Evolutionary conservation across 2,797 vertebrate species (phyloP).

Genomic region (Aeoliscus strigatus): DNA sequence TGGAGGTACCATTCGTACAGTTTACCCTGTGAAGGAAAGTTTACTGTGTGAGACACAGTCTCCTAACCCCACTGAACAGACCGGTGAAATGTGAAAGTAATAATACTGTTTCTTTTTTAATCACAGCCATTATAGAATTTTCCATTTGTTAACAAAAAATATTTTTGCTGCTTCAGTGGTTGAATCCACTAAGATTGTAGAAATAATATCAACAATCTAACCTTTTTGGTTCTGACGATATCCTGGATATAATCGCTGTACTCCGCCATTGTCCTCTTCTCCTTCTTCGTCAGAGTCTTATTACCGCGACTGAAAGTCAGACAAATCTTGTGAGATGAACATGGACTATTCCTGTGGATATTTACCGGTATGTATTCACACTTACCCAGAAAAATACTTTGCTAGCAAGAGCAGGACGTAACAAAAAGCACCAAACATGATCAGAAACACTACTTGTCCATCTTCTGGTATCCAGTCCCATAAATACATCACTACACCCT

Average conservation of each 20-base stretch:
- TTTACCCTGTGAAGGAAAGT: constrained; percentile 59
- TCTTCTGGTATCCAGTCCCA: constrained; percentile 81
- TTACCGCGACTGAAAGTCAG: constrained; percentile 54
- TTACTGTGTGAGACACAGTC: constrained; percentile 8
- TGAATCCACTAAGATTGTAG: constrained; percentile 2
- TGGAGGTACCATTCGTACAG: constrained; percentile 78
- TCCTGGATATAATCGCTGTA: constrained; percentile 73
- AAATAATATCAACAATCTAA: constrained; percentile 24
- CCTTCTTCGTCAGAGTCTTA: constrained; percentile 74
- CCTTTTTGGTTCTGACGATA: constrained; percentile 76
- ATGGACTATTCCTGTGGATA: constrained; percentile 1
- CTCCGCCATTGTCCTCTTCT: constrained; percentile 70
- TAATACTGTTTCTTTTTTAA: too few relatives aligned
- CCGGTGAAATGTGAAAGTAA: too few relatives aligned
- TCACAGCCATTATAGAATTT: too few relatives aligned
- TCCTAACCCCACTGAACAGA: too few relatives aligned
- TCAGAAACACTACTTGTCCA: constrained; percentile 70
- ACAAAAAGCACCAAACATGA: constrained; percentile 67
- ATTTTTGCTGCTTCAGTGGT: too few relatives aligned
- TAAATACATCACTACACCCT: constrained; percentile 69
- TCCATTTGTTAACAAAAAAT: too few relatives aligned
- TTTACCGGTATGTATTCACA: background rate
- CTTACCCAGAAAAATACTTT: constrained; percentile 75
- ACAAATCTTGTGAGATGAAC: constrained; percentile 5
- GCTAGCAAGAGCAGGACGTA: constrained; percentile 73